Conservation (phyloP, 1,140 invertebrate genomes). For the Scaptomyza hsui region DNA sequence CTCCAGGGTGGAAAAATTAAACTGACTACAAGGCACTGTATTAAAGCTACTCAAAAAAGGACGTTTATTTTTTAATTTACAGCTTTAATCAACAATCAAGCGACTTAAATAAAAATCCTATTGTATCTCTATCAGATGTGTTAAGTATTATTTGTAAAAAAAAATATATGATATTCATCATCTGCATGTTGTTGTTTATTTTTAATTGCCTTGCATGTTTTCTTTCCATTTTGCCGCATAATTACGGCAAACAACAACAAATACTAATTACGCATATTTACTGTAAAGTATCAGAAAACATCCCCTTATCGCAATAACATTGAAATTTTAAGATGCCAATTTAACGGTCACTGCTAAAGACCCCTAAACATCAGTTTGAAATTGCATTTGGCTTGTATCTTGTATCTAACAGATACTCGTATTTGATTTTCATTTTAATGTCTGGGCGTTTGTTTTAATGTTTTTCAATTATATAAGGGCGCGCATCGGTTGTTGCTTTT, state of each 20-base stretch:
- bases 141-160: no score
- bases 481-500: constrained; percentile 46
- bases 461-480: constrained; percentile 64
- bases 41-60: no score
- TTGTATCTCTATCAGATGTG: constrained; percentile 59
- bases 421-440: constrained; percentile 64
- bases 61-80: no score
- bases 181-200: constrained; percentile 75
- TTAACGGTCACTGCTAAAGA: neutral
- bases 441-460: constrained; percentile 31
- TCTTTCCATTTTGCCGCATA: constrained; percentile 65
- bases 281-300: neutral
- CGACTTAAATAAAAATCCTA: no score
- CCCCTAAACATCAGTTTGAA: constrained; percentile 22
- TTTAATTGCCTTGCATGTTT: constrained; percentile 72
- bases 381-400: constrained; percentile 47
- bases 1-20: no score
- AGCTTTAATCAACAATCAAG: no score
- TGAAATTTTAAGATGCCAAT: constrained; percentile 29
- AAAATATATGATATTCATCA: no score
- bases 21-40: no score
- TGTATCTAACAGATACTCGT: constrained; percentile 1
- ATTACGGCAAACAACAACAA: constrained; percentile 9
- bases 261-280: constrained; percentile 9
- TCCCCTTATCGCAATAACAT: constrained; percentile 14